Evolutionary conservation across 2,113 vertebrate species (phyloP).

Genomic region (Macquaria australasica): DNA sequence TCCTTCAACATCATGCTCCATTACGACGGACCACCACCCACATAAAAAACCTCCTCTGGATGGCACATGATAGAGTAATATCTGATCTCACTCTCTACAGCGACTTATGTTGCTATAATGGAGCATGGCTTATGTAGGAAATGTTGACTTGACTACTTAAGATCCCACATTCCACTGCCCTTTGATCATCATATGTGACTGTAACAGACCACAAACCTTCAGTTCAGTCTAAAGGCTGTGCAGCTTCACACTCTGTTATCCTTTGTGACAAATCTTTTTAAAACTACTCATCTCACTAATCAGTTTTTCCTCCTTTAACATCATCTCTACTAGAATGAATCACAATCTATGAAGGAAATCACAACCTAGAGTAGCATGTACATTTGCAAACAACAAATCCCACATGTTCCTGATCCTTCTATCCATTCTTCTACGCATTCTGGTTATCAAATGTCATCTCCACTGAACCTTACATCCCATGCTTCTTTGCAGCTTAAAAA

Average conservation of each 20-base stretch:
- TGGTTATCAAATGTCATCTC: not conserved
- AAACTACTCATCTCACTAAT: not conserved
- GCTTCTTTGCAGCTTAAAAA: not conserved
- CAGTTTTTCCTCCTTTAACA: not conserved
- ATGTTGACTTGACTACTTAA: not conserved
- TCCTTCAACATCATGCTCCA: constrained; percentile 94
- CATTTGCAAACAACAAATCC: not conserved
- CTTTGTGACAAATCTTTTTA: not conserved
- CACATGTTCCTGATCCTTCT: not conserved
- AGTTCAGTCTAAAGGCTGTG: not conserved
- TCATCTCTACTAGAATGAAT: not conserved
- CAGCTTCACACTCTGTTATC: not conserved
- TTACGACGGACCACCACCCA: constrained; percentile 91
- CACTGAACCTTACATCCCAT: not conserved
- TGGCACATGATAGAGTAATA: not conserved
- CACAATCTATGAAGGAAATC: not conserved
- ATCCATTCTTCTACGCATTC: not conserved
- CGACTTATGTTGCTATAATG: not conserved
- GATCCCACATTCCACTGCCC: not conserved
- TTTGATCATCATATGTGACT: not conserved
- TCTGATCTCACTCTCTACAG: not conserved
- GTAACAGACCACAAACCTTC: not conserved
- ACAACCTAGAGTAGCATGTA: not conserved
- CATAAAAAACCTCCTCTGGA: constrained; percentile 72
- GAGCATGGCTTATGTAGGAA: not conserved